These are phyloP conservation scores for Rhabditoides inermis DNA, from an alignment of 2,888 invertebrate species.

Conservation along the genomic window DNA sequence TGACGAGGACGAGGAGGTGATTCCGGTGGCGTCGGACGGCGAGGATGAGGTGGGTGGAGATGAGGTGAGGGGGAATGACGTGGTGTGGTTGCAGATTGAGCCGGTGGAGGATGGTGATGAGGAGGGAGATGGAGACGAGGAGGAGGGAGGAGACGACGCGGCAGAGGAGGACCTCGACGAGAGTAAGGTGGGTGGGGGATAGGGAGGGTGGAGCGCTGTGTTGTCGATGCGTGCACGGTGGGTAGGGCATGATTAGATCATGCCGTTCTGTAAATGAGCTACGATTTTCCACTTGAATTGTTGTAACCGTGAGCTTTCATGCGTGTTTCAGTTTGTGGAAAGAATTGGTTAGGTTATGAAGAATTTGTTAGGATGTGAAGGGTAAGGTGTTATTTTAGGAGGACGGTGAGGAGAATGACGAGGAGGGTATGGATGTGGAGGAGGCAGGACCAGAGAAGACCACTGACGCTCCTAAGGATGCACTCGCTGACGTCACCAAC, in stretches of 20 bases:
- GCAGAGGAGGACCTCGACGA: conserved; percentile 22
- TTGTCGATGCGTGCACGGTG: too few relatives aligned
- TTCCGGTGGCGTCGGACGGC: conserved; percentile 24
- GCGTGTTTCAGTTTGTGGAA: too few relatives aligned
- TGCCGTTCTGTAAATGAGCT: too few relatives aligned
- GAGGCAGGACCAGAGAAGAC: not conserved
- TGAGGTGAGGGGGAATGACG: not conserved
- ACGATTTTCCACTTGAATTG: too few relatives aligned
- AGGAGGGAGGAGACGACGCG: conserved; percentile 10
- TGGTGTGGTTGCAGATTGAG: not conserved
- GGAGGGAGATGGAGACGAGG: conserved; percentile 14
- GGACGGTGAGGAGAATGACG: not conserved
- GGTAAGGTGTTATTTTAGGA: not conserved
- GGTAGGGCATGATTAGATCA: too few relatives aligned
- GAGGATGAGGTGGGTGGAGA: conserved; percentile 19
- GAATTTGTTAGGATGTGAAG: too few relatives aligned
- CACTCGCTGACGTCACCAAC: too few relatives aligned
- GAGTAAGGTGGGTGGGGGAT: not conserved
- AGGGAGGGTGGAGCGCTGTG: too few relatives aligned
- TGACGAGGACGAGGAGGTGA: conserved; percentile 26
- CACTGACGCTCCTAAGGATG: not conserved
- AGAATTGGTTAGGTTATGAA: too few relatives aligned
- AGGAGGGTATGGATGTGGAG: not conserved
- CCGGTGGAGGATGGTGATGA: not conserved
- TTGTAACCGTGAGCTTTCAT: too few relatives aligned